Percentiles rank a stretch among this genome's conserved stretches.
These are phyloP conservation scores for Clarias gariepinus DNA, from an alignment of 2,113 vertebrate species.

Conservation along the genomic window DNA sequence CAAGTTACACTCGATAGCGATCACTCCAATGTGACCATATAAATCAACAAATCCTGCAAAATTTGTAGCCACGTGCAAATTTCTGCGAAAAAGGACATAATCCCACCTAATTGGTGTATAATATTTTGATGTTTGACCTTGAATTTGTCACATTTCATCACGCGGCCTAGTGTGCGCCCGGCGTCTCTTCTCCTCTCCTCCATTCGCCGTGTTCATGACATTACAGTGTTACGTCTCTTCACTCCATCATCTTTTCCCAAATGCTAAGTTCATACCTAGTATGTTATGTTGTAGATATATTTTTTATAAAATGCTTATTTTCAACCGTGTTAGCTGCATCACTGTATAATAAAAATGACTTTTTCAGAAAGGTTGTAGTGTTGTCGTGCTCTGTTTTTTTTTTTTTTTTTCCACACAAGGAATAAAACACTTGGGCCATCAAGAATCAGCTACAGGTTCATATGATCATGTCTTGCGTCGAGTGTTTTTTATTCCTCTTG, in stretches of 20 bases:
- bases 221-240: slow-evolving; percentile 47
- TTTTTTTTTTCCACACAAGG: background rate
- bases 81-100: background rate
- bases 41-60: background rate
- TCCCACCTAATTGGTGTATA: background rate
- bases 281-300: slow-evolving; percentile 77
- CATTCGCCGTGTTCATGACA: background rate
- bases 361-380: slow-evolving; percentile 16
- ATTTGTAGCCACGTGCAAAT: too few species aligned
- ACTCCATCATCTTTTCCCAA: slow-evolving; percentile 56
- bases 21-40: background rate
- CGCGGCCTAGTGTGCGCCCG: too few species aligned
- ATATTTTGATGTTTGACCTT: background rate
- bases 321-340: slow-evolving; percentile 62
- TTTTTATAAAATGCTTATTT: slow-evolving; percentile 69
- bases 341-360: slow-evolving; percentile 36
- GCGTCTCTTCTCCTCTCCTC: slow-evolving; percentile 16
- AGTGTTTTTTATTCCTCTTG: background rate
- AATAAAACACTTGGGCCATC: background rate
- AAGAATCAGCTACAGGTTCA: background rate
- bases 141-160: background rate
- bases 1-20: background rate
- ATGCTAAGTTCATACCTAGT: slow-evolving; percentile 64
- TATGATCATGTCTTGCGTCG: background rate
- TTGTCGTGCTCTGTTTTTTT: background rate